Evolutionary conservation across 2,797 vertebrate genomes (phyloP), one percentile per base, ranked within the genome.

Genomic region (Thaleichthys pacificus): DNA sequence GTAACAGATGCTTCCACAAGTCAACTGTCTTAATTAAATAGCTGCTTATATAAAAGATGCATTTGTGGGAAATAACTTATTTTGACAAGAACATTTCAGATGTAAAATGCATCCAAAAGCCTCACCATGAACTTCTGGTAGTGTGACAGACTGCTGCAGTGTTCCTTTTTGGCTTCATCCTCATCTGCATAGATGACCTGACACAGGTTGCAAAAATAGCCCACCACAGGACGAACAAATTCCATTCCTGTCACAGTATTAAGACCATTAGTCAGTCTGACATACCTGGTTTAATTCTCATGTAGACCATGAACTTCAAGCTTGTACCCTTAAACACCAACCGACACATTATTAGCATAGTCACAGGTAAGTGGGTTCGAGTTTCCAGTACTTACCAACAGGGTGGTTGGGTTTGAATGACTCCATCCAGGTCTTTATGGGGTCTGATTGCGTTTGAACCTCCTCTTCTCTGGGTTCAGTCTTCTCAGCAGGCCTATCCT

Each of bases 121-220:
- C 63, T 84, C 77, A 86, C 88, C 82, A 85, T 84, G 19, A 85
- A 66, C 71, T 90, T 93, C 74, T 82, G 81, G 82, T 88, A 88
- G 80, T 93, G 93, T 0, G 62, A 5, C 6, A n/a, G n/a, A 67
- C 82, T 92, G 80, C 88, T 87, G 81, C 93, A 94, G 82, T 94
- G 93, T 35, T 82, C 30, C 19, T 79, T 38, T 67, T 91, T 94
- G 26, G 92, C 93, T 69, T 91, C 89, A 0, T 91, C 91, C 77
- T 94, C 92, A 0, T 83, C 89, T 0, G 78, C 78, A 67, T 89
- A 94, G 80, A 94, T 92, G 71, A 83, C 66, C 71, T 89, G 83
- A 81, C 93, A 94, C 71, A 93, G 67, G 62, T 81, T 79, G 72
- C 93, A 94, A 69, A 89, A 89, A 65, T 92, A 93, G 14, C 91